phyloP scores from a whole-genome alignment of 1,140 invertebrate species.

The Drosophila lacertosa region DNA sequence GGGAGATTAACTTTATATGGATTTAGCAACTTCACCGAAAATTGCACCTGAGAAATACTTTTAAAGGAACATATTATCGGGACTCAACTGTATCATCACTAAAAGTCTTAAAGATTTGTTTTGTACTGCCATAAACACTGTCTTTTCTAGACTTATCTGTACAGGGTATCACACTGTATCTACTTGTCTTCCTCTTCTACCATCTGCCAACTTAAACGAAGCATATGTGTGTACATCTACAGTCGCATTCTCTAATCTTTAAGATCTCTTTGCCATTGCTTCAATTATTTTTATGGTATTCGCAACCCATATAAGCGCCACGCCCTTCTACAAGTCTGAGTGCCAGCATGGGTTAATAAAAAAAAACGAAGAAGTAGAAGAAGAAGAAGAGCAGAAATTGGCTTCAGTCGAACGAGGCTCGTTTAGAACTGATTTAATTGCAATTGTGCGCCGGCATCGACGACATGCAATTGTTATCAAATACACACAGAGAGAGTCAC shows the following conservation, averaged over 20 bases:
- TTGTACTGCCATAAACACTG: not conserved
- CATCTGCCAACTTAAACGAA: not conserved
- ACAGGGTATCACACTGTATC: constrained; percentile 12
- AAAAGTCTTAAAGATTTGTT: too few relatives aligned
- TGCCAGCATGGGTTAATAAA: constrained; percentile 61
- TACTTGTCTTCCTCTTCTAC: not conserved
- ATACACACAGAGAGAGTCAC: constrained; percentile 53
- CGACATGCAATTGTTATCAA: constrained; percentile 77
- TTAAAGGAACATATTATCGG: too few relatives aligned
- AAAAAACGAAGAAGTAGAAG: constrained; percentile 12
- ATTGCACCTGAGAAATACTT: too few relatives aligned
- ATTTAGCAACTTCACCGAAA: too few relatives aligned
- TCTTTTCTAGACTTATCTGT: not conserved
- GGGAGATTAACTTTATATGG: too few relatives aligned
- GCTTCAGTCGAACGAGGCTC: constrained; percentile 56
- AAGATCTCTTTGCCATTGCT: constrained; percentile 52
- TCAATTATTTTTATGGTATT: constrained; percentile 70
- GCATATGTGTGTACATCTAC: not conserved
- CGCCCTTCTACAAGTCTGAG: constrained; percentile 14
- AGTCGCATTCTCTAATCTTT: constrained; percentile 50
- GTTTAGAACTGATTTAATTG: constrained; percentile 80
- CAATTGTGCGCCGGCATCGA: constrained; percentile 60
- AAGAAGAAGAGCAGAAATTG: constrained; percentile 43
- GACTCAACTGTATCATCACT: too few relatives aligned
- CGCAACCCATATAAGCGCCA: constrained; percentile 61